Conservation (phyloP, 2,888 invertebrate genomes). For the Morinoia aosen region DNA sequence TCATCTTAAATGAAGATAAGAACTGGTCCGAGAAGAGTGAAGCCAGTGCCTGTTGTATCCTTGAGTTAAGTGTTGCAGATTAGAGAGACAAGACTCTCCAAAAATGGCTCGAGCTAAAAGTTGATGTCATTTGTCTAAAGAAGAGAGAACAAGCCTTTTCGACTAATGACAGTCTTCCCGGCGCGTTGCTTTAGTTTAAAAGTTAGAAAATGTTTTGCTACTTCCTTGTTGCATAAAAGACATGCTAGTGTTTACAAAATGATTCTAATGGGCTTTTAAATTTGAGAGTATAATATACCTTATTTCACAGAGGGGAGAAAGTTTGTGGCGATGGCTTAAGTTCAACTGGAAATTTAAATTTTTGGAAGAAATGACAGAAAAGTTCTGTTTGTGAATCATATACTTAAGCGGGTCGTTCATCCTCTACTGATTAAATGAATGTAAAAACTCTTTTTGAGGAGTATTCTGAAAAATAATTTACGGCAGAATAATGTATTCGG, state of each 20-base stretch:
- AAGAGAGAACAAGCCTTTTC: background rate
- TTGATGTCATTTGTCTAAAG: background rate
- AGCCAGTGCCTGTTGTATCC: background rate
- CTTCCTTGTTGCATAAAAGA: background rate
- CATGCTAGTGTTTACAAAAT: background rate
- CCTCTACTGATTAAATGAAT: too few relatives aligned
- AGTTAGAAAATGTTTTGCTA: background rate
- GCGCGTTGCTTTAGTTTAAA: background rate
- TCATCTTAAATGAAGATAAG: background rate
- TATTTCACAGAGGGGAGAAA: background rate
- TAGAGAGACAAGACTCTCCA: background rate
- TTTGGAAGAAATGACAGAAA: background rate
- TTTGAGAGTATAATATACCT: background rate
- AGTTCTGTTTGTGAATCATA: background rate
- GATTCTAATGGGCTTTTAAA: background rate
- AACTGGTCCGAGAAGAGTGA: background rate
- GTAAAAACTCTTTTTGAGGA: too few relatives aligned
- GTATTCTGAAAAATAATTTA: too few relatives aligned
- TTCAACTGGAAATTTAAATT: background rate
- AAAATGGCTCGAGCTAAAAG: background rate
- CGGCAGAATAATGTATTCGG: too few relatives aligned
- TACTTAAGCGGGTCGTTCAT: background rate
- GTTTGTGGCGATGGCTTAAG: background rate
- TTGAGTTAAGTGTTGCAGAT: background rate
- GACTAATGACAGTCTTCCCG: background rate